Base-by-base conservation (phyloP, 64 coral and sea anemone species). In the Porites lutea region DNA sequence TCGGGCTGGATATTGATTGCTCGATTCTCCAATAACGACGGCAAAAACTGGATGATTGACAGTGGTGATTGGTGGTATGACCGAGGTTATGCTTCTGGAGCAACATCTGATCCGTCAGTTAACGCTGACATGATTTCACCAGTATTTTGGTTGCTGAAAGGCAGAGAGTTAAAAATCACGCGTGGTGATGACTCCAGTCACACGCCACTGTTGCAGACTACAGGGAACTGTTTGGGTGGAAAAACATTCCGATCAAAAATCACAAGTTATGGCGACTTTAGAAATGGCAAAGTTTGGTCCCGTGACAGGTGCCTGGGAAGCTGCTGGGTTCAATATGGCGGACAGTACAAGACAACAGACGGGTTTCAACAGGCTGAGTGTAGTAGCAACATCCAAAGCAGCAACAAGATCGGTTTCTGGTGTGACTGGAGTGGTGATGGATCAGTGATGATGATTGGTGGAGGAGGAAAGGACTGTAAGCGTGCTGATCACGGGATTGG, bases 151-250 rank as follows among this genome's bases (percentile, higher is more conserved):
- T 71, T 59, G 37, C 79, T 83, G 44, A 83, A 13, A 51, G 89
- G 89, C 3, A 83, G 67, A 13, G 89, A 91, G 16, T 73, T 91
- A 1, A 91, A 91, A 43, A 91, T 91, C 79, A 91, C 89, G 10
- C 79, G 88, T 23, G 66, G 73, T 65, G 88, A 90, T 67, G 88
- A 90, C 19, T 51, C 75, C 75, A 78, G 75, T 55, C 75, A 78
- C 75, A 78, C 19, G 15, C 52, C 75, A 54, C 22, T 78, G 52
- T 78, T 78, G 11, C 75, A 78, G 50, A 78, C 75, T 2, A 82
- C 2, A 55, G 0, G 19, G 53, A 62, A 82, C 58, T 86, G 82
- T 70, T 19, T 86, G 58, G 58, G 59, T 23, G 22, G 46, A 14
- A 20, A 78, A 52, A 78, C 75, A 22, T 48, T 78, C 37, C 27